phyloP scores from a whole-genome alignment of 1,140 invertebrate species.

The Nylanderia fulva region DNA sequence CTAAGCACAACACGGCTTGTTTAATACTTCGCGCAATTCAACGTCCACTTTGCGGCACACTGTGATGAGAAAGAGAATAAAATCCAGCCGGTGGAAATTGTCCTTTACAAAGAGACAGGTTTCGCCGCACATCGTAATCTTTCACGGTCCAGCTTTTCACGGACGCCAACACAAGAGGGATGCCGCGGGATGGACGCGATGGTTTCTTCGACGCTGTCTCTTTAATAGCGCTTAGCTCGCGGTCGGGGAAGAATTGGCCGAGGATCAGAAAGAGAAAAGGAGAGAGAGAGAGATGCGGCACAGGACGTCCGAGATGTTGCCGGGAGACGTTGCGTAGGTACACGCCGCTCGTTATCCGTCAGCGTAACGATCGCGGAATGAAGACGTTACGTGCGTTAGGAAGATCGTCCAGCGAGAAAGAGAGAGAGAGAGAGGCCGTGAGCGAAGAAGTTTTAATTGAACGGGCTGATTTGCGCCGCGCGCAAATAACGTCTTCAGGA shows the following conservation, averaged over 20 bases:
- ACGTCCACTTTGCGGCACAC: too few relatives aligned
- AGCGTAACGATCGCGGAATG: constrained; percentile 39
- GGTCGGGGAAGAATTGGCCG: constrained; percentile 2
- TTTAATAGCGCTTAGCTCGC: constrained; percentile 61
- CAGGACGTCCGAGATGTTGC: constrained; percentile 22
- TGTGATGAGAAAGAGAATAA: not conserved
- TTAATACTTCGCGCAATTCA: too few relatives aligned
- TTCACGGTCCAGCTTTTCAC: constrained; percentile 41
- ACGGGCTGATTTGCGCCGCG: constrained; percentile 50
- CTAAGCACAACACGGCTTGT: too few relatives aligned
- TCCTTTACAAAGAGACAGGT: constrained; percentile 12
- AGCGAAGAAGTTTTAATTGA: constrained; percentile 49
- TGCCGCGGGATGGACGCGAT: constrained; percentile 43
- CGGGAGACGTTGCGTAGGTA: constrained; percentile 25
- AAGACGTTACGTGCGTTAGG: constrained; percentile 48
- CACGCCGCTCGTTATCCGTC: constrained; percentile 41
- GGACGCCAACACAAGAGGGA: constrained; percentile 41
- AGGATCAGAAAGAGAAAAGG: not conserved
- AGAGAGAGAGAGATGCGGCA: not conserved
- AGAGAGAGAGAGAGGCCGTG: too few relatives aligned
- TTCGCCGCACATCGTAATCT: not conserved
- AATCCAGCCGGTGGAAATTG: not conserved
- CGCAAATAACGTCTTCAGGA: constrained; percentile 39
- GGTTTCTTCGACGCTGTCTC: constrained; percentile 50
- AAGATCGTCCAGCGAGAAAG: constrained; percentile 32